Evolutionary conservation across 23 tunicate species (phyloP).

Genomic region (Botrylloides violaceus): DNA sequence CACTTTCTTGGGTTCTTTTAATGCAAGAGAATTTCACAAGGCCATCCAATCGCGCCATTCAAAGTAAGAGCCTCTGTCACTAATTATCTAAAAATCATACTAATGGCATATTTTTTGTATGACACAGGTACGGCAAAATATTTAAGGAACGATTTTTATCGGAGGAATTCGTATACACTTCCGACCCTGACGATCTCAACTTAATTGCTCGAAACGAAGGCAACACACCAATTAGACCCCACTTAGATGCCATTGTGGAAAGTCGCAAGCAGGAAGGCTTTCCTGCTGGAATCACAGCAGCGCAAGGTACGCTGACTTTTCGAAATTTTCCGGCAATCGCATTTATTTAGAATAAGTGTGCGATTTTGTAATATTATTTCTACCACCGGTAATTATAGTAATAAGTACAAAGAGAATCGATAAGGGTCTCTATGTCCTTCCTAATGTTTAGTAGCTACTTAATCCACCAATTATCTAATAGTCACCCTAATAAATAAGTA

Average conservation of each 20-base stretch:
- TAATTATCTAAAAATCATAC: not conserved
- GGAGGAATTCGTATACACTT: constrained; percentile 71
- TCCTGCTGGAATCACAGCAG: constrained; percentile 78
- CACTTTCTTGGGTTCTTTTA: constrained; percentile 57
- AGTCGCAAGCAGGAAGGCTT: constrained; percentile 54
- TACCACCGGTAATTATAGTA: too few species aligned
- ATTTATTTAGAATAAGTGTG: too few species aligned
- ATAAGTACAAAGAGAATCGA: too few species aligned
- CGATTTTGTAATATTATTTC: too few species aligned
- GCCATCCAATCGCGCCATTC: constrained; percentile 47
- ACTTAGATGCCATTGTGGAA: constrained; percentile 60
- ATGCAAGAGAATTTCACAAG: constrained; percentile 57
- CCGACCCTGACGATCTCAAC: constrained; percentile 75
- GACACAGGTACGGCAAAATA: constrained; percentile 65
- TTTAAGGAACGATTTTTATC: constrained; percentile 58
- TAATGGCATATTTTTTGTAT: not conserved
- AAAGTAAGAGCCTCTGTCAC: constrained; percentile 23
- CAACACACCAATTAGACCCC: constrained; percentile 59
- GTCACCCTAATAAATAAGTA: too few species aligned
- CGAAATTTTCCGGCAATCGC: too few species aligned
- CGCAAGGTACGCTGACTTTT: constrained; percentile 40
- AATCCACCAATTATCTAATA: too few species aligned
- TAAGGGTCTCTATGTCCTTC: too few species aligned
- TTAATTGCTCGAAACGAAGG: constrained; percentile 83
- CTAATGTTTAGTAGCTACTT: too few species aligned